A percentile compares a stretch with the other conserved stretches of the same genome.
Evolutionary conservation across 1,140 invertebrate genomes (phyloP).

Genomic region (Apis cerana): DNA sequence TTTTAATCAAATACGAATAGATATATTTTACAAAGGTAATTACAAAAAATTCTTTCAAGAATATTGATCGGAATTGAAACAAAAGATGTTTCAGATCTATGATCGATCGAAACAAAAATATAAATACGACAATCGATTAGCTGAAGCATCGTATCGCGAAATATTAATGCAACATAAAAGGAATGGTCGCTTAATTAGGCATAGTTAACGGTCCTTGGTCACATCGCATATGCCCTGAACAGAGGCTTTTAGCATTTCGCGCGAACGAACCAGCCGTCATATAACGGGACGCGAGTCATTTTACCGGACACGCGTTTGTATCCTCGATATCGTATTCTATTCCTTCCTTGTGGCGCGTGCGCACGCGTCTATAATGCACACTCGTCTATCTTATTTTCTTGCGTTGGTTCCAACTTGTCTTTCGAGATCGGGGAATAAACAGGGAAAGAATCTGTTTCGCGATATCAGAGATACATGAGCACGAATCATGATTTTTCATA

Average conservation of each 20-base stretch:
- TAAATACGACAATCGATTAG: too few species aligned
- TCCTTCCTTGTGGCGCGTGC: background rate
- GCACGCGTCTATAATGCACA: background rate
- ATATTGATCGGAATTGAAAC: too few species aligned
- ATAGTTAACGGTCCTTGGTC: constrained; percentile 55
- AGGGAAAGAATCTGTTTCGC: background rate
- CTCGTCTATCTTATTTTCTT: background rate
- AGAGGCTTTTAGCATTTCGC: constrained; percentile 42
- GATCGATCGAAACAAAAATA: too few species aligned
- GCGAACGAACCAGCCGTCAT: constrained; percentile 46
- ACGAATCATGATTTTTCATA: background rate
- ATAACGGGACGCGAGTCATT: constrained; percentile 53
- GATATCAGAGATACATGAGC: background rate
- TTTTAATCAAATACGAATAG: too few species aligned
- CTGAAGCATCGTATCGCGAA: too few species aligned
- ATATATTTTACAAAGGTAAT: too few species aligned
- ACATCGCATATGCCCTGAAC: constrained; percentile 36
- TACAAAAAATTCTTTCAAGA: too few species aligned
- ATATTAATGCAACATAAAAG: background rate
- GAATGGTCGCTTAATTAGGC: constrained; percentile 49
- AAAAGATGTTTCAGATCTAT: too few species aligned
- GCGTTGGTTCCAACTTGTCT: background rate
- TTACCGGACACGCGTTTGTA: constrained; percentile 47
- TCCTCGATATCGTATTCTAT: constrained; percentile 23
- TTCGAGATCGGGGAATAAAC: background rate